A percentile compares a stretch with the other conserved stretches of the same genome.
Evolutionary conservation across 1,140 invertebrate species (phyloP).

Genomic region (Wasmannia auropunctata): DNA sequence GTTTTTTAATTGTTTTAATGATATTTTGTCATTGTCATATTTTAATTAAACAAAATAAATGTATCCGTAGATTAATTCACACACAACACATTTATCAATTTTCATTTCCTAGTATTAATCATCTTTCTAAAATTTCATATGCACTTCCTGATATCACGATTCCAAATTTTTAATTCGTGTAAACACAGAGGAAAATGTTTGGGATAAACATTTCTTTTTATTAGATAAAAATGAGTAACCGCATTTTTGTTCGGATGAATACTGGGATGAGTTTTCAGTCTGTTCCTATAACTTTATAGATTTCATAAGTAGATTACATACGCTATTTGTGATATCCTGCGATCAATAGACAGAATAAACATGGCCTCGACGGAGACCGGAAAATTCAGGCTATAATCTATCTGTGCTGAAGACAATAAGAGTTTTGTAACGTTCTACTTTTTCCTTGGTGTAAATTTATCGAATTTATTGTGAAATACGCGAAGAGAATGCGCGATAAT

Average conservation of each 20-base stretch:
- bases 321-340: constrained; percentile 37
- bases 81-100: neutral
- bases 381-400: constrained; percentile 45
- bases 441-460: constrained; percentile 16
- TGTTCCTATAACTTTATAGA: constrained; percentile 42
- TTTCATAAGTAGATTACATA: constrained; percentile 53
- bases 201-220: neutral
- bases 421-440: constrained; percentile 20
- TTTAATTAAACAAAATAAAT: neutral
- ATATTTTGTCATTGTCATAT: neutral
- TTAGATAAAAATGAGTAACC: neutral
- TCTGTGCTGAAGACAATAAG: constrained; percentile 4
- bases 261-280: neutral
- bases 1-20: neutral
- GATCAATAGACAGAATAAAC: constrained; percentile 51
- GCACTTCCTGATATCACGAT: neutral
- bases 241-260: neutral
- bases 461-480: neutral
- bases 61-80: neutral
- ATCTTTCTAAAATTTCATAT: neutral
- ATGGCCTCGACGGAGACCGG: constrained; percentile 30
- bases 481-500: constrained; percentile 5
- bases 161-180: neutral
- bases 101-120: neutral
- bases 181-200: neutral